A percentile compares a stretch with the other conserved stretches of the same genome.
phyloP scores from a whole-genome alignment of 2,113 vertebrate species.

The Seriola quinqueradiata region DNA sequence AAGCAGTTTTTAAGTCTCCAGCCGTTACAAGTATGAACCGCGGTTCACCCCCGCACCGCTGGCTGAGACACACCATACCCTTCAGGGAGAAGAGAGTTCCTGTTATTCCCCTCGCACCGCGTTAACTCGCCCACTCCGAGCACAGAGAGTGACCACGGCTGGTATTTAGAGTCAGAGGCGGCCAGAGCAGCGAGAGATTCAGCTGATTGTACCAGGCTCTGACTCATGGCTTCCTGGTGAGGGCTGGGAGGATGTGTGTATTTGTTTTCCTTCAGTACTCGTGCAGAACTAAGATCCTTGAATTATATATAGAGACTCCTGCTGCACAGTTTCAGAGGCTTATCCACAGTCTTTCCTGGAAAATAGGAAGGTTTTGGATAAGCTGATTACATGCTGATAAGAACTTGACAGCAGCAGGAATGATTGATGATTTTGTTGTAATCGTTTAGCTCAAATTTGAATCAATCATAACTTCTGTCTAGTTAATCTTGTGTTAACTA shows the following conservation, averaged over 20 bases:
- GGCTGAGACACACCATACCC: conserved; percentile 8
- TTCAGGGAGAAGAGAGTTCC: conserved; percentile 63
- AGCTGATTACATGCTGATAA: neutral
- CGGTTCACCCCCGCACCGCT: neutral
- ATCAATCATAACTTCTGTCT: too few relatives aligned
- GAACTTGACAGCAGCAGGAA: neutral
- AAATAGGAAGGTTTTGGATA: neutral
- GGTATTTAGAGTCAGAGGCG: conserved; percentile 58
- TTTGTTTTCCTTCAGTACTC: conserved; percentile 52
- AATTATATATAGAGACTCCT: conserved; percentile 32
- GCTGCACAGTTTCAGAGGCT: conserved; percentile 8
- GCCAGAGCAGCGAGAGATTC: conserved; percentile 21
- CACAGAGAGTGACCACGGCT: conserved; percentile 44
- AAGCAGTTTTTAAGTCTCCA: neutral
- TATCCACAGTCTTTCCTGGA: neutral
- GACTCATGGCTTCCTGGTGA: conserved; percentile 69
- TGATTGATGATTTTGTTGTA: neutral
- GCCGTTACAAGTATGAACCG: neutral
- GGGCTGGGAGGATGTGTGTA: conserved; percentile 34
- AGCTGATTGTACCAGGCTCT: conserved; percentile 65
- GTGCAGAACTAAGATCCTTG: conserved; percentile 32
- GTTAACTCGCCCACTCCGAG: conserved; percentile 43
- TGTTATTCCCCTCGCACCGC: conserved; percentile 57
- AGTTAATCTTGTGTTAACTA: too few relatives aligned
- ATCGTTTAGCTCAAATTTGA: too few relatives aligned